These are phyloP conservation scores for Megaceryle alcyon DNA, from an alignment of 2,797 vertebrate species.

Conservation along the genomic window DNA sequence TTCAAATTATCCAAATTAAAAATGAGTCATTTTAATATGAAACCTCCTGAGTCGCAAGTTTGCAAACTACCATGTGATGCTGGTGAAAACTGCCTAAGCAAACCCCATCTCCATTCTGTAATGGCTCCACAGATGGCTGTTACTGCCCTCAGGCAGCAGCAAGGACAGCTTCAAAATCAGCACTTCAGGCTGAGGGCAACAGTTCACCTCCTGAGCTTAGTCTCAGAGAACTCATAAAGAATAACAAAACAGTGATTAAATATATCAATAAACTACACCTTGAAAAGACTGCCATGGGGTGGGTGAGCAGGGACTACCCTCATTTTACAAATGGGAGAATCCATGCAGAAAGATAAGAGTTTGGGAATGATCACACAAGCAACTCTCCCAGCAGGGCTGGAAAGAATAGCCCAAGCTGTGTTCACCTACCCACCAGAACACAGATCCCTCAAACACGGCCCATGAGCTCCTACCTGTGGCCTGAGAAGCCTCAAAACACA, in stretches of 20 bases:
- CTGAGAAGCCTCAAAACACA: not conserved
- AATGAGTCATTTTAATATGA: not conserved
- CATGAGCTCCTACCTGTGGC: constrained; percentile 43
- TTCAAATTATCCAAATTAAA: not conserved
- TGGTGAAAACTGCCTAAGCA: not conserved
- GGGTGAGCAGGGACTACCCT: not conserved
- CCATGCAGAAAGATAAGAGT: not conserved
- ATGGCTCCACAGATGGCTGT: not conserved
- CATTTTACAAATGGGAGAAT: not conserved
- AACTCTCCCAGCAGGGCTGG: not conserved
- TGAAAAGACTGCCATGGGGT: not conserved
- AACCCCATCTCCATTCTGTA: not conserved
- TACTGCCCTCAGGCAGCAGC: not conserved
- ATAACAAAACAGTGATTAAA: not conserved
- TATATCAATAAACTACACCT: not conserved
- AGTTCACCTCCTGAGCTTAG: not conserved
- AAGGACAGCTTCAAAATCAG: not conserved
- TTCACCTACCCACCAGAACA: not conserved
- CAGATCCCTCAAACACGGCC: not conserved
- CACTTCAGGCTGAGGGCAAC: not conserved
- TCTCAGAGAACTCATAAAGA: not conserved
- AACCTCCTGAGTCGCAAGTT: not conserved
- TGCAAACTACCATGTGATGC: not conserved
- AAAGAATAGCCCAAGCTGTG: not conserved
- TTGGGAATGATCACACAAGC: not conserved